phyloP scores from a whole-genome alignment of 2,888 invertebrate species.

The Erebia aethiops region DNA sequence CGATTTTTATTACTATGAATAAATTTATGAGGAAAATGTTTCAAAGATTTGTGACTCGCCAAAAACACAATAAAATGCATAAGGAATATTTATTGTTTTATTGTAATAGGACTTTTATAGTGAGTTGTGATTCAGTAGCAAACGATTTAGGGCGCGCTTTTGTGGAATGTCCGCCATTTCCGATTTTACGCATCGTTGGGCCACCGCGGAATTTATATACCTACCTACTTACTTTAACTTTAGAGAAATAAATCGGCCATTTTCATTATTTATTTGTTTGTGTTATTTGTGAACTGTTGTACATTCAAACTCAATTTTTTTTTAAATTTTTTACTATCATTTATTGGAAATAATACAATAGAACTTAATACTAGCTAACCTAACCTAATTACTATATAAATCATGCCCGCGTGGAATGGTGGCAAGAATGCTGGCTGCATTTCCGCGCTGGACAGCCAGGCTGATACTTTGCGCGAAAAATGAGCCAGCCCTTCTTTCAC shows the following conservation, averaged over 20 bases:
- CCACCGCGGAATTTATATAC: slow-evolving; percentile 48
- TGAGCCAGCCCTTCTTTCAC: no score
- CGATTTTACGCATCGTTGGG: slow-evolving; percentile 72
- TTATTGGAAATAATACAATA: no score
- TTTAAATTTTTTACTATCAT: no score
- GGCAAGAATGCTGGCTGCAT: no score
- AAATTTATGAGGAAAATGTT: slow-evolving; percentile 30
- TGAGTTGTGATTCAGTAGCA: slow-evolving; percentile 72
- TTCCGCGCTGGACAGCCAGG: no score
- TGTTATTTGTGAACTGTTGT: background rate
- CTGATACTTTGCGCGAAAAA: no score
- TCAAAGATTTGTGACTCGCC: slow-evolving; percentile 62
- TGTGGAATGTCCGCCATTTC: slow-evolving; percentile 66
- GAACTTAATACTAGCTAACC: no score
- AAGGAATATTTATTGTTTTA: slow-evolving; percentile 49
- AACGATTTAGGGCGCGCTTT: slow-evolving; percentile 63
- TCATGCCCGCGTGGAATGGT: no score
- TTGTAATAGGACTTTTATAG: slow-evolving; percentile 71
- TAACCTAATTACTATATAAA: no score
- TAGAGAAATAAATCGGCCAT: slow-evolving; percentile 25
- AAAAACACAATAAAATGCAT: slow-evolving; percentile 66
- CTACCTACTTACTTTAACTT: slow-evolving; percentile 46
- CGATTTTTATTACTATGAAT: slow-evolving; percentile 29
- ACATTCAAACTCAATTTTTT: no score
- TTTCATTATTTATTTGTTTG: slow-evolving; percentile 15